These are phyloP conservation scores for Recurvirostra avosetta DNA, from an alignment of 2,113 vertebrate species.

Conservation along the genomic window DNA sequence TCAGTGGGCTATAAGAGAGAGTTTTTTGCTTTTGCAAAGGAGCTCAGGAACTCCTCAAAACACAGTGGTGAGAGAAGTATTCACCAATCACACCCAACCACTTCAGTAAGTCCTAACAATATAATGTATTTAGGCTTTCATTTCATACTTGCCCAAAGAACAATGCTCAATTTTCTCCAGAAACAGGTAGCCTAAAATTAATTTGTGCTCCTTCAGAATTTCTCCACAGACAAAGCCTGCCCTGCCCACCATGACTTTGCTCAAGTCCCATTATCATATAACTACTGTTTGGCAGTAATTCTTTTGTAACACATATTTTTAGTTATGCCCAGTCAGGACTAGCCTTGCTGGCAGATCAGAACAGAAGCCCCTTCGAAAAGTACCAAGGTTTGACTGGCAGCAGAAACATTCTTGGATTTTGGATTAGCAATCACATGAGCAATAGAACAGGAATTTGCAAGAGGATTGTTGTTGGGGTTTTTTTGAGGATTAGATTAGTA, in stretches of 20 bases:
- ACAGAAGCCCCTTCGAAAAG: not conserved
- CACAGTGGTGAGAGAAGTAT: not conserved
- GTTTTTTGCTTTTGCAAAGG: not conserved
- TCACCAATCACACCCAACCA: not conserved
- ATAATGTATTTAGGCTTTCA: not conserved
- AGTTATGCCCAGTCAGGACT: not conserved
- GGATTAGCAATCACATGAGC: not conserved
- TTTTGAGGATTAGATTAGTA: not conserved
- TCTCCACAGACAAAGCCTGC: not conserved
- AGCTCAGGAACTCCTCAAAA: not conserved
- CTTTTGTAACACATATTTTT: not conserved
- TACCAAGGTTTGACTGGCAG: not conserved
- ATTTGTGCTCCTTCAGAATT: not conserved
- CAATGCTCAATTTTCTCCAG: not conserved
- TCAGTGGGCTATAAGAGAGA: not conserved
- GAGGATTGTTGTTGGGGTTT: not conserved
- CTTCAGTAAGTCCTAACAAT: not conserved
- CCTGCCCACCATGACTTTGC: not conserved
- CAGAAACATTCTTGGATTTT: not conserved
- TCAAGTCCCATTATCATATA: not conserved
- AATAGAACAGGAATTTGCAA: not conserved
- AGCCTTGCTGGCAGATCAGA: not conserved
- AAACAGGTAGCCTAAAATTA: not conserved
- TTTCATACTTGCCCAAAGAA: not conserved
- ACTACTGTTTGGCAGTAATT: not conserved